These are phyloP conservation scores for Pithecia hirsuta DNA, from an alignment of 2,797 vertebrate genomes.

Conservation along the genomic window DNA sequence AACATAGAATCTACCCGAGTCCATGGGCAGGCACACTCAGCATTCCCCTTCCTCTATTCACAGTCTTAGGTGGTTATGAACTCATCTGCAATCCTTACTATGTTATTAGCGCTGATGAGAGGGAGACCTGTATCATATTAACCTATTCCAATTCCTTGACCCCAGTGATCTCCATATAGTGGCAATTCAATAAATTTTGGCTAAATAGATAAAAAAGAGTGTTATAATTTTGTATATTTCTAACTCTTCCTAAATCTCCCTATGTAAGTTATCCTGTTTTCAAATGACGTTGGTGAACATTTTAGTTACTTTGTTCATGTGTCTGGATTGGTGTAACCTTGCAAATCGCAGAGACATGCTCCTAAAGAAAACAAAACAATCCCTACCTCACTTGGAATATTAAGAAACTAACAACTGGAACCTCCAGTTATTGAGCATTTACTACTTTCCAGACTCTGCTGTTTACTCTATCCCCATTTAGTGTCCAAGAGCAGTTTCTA, in stretches of 20 bases:
- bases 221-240: background rate
- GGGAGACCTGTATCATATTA: background rate
- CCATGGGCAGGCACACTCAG: background rate
- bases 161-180: background rate
- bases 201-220: background rate
- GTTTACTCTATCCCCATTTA: background rate
- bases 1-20: background rate
- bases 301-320: background rate
- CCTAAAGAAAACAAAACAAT: conserved; percentile 1
- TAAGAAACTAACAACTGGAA: background rate
- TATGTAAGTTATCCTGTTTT: background rate
- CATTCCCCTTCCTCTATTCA: background rate
- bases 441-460: background rate
- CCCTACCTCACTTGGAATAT: background rate
- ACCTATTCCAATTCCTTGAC: background rate
- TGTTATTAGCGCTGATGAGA: background rate
- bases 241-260: background rate
- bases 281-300: background rate
- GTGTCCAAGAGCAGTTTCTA: background rate
- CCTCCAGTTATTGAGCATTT: background rate
- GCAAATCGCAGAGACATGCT: background rate
- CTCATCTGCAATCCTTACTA: background rate
- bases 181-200: background rate
- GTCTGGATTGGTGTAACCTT: background rate
- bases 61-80: background rate